Evolutionary conservation across 2,888 invertebrate species (phyloP).

Genomic region (Oligia latruncula): DNA sequence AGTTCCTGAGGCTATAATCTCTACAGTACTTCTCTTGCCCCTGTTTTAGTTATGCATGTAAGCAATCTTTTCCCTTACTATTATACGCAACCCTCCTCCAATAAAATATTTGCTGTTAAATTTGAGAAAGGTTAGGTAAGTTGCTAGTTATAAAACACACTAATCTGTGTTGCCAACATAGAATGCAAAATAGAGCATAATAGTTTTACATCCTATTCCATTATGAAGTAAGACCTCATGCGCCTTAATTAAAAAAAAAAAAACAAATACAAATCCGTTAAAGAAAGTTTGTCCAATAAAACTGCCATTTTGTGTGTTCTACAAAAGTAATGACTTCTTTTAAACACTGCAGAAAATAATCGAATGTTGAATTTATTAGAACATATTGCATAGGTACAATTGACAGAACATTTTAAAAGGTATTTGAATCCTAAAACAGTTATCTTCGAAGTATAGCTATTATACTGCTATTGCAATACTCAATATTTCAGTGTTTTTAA

Average conservation of each 20-base stretch:
- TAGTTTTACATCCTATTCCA: constrained; percentile 47
- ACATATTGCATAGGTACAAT: constrained; percentile 11
- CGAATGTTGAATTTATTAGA: constrained; percentile 28
- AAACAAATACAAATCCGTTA: neutral
- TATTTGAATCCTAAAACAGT: constrained; percentile 6
- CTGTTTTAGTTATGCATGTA: neutral
- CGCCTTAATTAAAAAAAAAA: constrained; percentile 35
- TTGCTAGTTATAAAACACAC: constrained; percentile 37
- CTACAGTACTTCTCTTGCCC: constrained; percentile 27
- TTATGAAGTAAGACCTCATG: constrained; percentile 42
- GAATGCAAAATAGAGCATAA: constrained; percentile 47
- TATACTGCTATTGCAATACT: constrained; percentile 13
- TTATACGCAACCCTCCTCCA: neutral
- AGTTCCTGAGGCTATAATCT: constrained; percentile 39
- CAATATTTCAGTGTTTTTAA: neutral
- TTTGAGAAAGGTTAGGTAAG: neutral
- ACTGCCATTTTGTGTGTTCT: constrained; percentile 22
- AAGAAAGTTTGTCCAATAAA: neutral
- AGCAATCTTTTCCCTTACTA: neutral
- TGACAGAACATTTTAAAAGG: constrained; percentile 16
- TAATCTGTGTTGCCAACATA: constrained; percentile 53
- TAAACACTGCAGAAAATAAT: constrained; percentile 17
- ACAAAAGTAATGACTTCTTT: neutral
- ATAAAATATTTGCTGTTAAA: constrained; percentile 1
- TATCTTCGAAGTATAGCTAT: neutral